Evolutionary conservation across 2,888 invertebrate species (phyloP).

Genomic region (Pyrrhia umbra): DNA sequence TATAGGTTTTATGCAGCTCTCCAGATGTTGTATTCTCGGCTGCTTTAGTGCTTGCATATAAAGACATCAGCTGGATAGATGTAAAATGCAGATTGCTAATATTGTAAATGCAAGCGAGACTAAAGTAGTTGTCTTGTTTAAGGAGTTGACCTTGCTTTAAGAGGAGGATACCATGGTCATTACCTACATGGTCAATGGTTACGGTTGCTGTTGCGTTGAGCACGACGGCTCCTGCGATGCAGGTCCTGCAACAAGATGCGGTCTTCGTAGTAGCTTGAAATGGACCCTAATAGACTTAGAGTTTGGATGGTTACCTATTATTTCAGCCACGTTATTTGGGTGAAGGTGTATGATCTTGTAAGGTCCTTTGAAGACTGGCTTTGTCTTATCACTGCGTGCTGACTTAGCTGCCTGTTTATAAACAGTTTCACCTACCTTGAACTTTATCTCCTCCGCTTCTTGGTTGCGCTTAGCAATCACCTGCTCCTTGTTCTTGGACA

Average conservation of each 20-base stretch:
- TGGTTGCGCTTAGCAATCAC: neutral
- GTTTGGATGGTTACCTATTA: conserved; percentile 8
- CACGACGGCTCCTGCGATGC: conserved; percentile 8
- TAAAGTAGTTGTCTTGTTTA: no score
- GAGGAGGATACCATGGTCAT: conserved; percentile 13
- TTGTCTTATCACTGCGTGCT: neutral
- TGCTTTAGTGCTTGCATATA: conserved; percentile 1
- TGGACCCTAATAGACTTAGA: conserved; percentile 20
- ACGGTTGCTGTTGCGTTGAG: conserved; percentile 7
- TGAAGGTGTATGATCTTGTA: no score
- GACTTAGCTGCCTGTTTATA: conserved; percentile 21
- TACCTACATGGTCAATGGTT: no score
- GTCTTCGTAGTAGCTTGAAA: conserved; percentile 16
- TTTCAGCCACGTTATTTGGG: no score
- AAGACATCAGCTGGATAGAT: neutral
- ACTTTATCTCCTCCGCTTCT: conserved; percentile 2
- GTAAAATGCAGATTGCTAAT: neutral
- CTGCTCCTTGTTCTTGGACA: no score
- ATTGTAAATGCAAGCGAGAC: no score
- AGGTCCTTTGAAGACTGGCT: conserved; percentile 4
- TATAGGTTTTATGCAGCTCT: conserved; percentile 6
- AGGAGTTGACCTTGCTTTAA: no score
- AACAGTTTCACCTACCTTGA: conserved; percentile 15
- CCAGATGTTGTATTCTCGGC: neutral
- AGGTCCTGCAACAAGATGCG: conserved; percentile 19